Evolutionary conservation across 2,888 invertebrate species (phyloP).

Genomic region (Gymnocheta viridis): DNA sequence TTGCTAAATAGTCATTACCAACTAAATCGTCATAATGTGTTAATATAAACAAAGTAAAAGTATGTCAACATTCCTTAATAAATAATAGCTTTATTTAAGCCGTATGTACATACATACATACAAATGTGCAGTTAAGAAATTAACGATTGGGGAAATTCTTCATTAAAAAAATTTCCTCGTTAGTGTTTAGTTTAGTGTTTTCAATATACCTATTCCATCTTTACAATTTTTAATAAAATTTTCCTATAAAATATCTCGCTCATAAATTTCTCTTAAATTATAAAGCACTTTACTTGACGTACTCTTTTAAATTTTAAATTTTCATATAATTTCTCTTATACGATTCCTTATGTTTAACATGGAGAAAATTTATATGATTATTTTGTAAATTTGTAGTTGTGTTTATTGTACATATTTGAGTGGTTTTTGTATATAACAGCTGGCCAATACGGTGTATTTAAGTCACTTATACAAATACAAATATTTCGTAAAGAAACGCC

Average conservation of each 20-base stretch:
- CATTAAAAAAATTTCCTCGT: background rate
- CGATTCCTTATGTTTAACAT: background rate
- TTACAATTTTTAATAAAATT: no score
- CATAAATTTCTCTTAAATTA: conserved; percentile 4
- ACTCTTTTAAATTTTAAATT: no score
- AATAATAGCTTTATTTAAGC: background rate
- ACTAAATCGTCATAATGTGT: conserved; percentile 26
- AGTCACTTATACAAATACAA: conserved; percentile 17
- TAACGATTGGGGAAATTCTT: conserved; percentile 19
- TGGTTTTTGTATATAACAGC: conserved; percentile 50
- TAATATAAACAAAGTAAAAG: conserved; percentile 35
- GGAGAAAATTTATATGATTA: conserved; percentile 10
- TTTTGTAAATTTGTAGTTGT: background rate
- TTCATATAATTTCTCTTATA: conserved; percentile 9
- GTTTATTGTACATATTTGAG: conserved; percentile 44
- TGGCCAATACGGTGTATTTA: conserved; percentile 25
- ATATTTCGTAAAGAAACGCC: conserved; percentile 23
- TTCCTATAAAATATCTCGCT: no score
- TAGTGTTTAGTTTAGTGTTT: background rate
- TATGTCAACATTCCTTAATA: conserved; percentile 64
- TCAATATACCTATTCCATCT: no score
- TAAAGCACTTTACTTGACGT: background rate
- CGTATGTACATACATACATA: no score
- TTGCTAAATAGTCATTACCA: conserved; percentile 8
- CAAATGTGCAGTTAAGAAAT: background rate